A percentile compares a stretch with the other conserved stretches of the same genome.
Evolutionary conservation across 2,797 vertebrate species (phyloP).

Genomic region (Hemibagrus guttatus): DNA sequence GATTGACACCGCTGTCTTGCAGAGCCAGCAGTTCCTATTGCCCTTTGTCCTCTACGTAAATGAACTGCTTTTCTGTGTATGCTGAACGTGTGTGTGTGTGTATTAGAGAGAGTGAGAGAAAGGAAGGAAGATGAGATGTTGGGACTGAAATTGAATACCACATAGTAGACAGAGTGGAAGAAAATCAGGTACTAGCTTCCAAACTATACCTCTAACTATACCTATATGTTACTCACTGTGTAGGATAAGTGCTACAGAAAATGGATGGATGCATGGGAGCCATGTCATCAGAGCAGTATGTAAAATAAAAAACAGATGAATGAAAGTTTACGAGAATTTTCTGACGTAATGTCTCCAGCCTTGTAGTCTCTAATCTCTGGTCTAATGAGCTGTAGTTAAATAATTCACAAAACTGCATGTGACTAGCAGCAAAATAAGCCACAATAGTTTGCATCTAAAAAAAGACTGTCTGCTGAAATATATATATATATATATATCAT

Average conservation of each 20-base stretch:
- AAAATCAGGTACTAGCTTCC: background rate
- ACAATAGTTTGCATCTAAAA: too few relatives aligned
- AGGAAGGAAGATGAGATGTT: background rate
- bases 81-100: background rate
- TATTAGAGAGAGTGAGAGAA: background rate
- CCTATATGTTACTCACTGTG: too few relatives aligned
- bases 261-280: too few relatives aligned
- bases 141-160: background rate
- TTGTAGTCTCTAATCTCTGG: background rate
- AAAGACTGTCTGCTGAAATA: too few relatives aligned
- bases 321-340: background rate
- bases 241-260: too few relatives aligned
- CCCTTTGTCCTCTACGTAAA: slow-evolving; percentile 43
- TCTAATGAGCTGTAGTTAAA: background rate
- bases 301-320: background rate
- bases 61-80: slow-evolving; percentile 40
- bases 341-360: background rate
- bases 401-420: background rate
- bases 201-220: too few relatives aligned
- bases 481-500: too few relatives aligned
- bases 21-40: slow-evolving; percentile 38
- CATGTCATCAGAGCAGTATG: background rate
- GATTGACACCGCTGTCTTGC: slow-evolving; percentile 39
- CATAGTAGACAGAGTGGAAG: background rate
- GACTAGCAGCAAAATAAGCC: background rate